Evolutionary conservation across 2,797 vertebrate genomes (phyloP).

Genomic region (Coregonus ussuriensis): DNA sequence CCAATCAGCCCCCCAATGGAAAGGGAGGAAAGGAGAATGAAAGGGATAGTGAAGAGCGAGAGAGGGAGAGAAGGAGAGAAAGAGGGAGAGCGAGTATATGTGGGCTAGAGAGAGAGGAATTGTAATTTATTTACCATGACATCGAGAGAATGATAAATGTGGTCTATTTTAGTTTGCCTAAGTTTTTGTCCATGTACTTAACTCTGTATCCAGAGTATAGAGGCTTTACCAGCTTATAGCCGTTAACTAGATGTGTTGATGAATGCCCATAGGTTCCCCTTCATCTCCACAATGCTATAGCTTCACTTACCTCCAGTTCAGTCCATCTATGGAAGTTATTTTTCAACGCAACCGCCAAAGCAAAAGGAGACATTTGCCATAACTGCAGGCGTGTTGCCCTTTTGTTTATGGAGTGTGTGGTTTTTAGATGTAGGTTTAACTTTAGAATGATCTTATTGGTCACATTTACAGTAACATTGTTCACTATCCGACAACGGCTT

Average conservation of each 20-base stretch:
- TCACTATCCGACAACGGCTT: not conserved
- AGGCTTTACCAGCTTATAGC: not conserved
- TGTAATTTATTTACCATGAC: not conserved
- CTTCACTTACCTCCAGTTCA: not conserved
- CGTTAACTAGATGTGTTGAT: not conserved
- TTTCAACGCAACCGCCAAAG: no score
- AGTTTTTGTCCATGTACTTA: not conserved
- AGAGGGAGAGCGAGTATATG: not conserved
- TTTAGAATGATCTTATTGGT: no score
- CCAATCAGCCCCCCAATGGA: not conserved
- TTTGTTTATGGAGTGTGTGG: not conserved
- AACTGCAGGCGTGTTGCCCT: no score
- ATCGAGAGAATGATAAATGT: conserved; percentile 1
- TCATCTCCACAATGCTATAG: not conserved
- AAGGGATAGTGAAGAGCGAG: conserved; percentile 11
- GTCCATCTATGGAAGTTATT: no score
- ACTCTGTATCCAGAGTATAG: not conserved
- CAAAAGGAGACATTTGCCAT: no score
- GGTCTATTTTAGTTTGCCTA: not conserved
- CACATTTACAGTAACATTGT: no score
- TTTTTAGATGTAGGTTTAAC: not conserved
- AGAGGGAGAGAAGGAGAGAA: not conserved
- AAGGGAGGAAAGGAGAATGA: not conserved
- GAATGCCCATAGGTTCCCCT: not conserved
- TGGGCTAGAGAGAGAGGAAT: not conserved